Base-by-base conservation (phyloP, 1,140 invertebrate genomes). In the Triops cancriformis region DNA sequence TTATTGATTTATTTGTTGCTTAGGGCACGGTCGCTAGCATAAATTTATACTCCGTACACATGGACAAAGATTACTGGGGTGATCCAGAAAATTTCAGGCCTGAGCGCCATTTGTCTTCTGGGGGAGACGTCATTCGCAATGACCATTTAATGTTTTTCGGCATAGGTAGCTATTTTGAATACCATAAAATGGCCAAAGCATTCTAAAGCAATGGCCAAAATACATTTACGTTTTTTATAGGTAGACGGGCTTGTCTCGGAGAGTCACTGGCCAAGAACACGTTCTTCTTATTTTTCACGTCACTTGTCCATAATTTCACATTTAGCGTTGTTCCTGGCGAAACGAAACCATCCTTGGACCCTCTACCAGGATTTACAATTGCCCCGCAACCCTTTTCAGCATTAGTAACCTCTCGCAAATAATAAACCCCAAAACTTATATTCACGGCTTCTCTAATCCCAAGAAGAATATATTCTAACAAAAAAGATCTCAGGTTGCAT, bases 71-170 rank as follows among this genome's bases (percentile, higher is more conserved):
- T 12, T 81, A 88, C 51, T 94, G 89, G 89, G 84, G 85, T 0
- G 88, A 93, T 77, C 92, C 93, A 0, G 82, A 89, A 10, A 83
- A 82, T 23, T 94, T 94, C 81, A 86, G 87, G 12, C 93, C 93
- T 0, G 91, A 93, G 81, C 87, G 93, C 81, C 76, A 77, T 80
- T 91, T 91, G 81, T 74, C 91, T 0, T 83, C 88, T 51, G 73
- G 84, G n/a, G 77, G 85, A 18, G 90, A 89, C 79, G 77, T 89
- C 3, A 83, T 86, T 51, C 85, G 86, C 45, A 82, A 86, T 18
- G 86, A 89, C 75, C 87, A 88, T 74, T 82, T 91, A 5, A 87
- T 91, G 79, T 84, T 88, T 3, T 94, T 93, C 80, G 91, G 91
- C 37, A 85, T 89, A 82, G 92, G 92, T 89, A 83, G 14, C 76